Evolutionary conservation across 2,797 vertebrate genomes (phyloP).

Genomic region (Leucoraja ocellata): DNA sequence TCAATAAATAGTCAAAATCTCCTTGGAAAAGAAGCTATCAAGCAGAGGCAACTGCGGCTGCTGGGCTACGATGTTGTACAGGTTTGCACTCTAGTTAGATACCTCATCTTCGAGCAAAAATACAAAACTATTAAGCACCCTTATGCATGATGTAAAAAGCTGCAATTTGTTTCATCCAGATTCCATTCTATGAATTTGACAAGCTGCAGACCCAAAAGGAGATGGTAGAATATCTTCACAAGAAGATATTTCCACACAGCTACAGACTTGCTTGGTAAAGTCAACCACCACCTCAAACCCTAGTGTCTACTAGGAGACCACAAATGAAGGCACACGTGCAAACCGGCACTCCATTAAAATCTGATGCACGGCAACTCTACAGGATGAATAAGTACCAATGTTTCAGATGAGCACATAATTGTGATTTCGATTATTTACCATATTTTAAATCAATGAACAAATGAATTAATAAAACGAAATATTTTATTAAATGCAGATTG

Average conservation of each 20-base stretch:
- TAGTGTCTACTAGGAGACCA: neutral
- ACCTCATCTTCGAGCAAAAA: neutral
- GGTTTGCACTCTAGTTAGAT: slow-evolving; percentile 52
- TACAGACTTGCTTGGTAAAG: slow-evolving; percentile 62
- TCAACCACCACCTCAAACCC: neutral
- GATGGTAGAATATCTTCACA: slow-evolving; percentile 75
- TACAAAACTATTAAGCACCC: neutral
- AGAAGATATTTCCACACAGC: slow-evolving; percentile 75
- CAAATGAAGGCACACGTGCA: neutral
- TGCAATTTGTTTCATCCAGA: slow-evolving; percentile 54
- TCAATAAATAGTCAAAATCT: slow-evolving; percentile 63
- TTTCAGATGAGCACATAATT: neutral
- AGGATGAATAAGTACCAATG: neutral
- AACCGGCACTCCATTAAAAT: too few species aligned
- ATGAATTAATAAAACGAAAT: neutral
- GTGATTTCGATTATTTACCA: neutral
- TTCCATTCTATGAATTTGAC: slow-evolving; percentile 79
- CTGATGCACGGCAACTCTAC: too few species aligned
- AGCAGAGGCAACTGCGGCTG: slow-evolving; percentile 77
- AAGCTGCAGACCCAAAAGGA: slow-evolving; percentile 52
- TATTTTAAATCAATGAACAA: neutral
- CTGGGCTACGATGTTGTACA: slow-evolving; percentile 86
- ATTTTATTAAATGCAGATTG: slow-evolving; percentile 24
- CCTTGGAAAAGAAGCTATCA: slow-evolving; percentile 78
- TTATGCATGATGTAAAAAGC: neutral